A percentile compares a stretch with the other conserved stretches of the same genome.
Conservation (phyloP, 1,140 invertebrate species). For the Plodia interpunctella region DNA sequence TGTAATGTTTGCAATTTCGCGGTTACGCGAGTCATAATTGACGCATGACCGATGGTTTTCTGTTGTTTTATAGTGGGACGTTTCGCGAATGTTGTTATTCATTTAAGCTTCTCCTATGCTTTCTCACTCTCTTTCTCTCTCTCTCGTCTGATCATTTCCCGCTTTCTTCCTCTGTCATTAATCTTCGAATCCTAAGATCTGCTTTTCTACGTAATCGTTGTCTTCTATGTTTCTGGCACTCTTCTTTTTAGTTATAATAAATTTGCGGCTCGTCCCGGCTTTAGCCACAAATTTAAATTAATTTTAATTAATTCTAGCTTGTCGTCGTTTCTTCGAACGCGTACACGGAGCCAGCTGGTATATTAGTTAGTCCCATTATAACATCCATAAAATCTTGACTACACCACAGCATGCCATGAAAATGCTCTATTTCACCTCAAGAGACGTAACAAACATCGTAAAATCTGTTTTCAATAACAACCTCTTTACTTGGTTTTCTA, state of each 20-base stretch:
- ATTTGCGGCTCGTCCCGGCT: no score
- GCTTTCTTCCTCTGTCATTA: no score
- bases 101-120: no score
- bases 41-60: background rate
- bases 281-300: no score
- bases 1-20: background rate
- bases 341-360: background rate
- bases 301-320: no score
- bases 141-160: no score
- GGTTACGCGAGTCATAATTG: background rate
- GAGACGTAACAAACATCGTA: background rate
- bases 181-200: no score
- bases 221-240: no score
- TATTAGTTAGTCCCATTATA: background rate
- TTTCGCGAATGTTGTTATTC: no score
- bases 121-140: no score
- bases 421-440: background rate
- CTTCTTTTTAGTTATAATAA: no score
- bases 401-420: background rate
- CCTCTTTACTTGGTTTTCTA: background rate
- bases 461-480: conserved; percentile 2
- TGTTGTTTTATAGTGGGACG: background rate
- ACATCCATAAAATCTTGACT: background rate
- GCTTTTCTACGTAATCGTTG: no score
- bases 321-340: background rate